Base-by-base conservation (phyloP, 1,140 invertebrate species). In the Papilio glaucus region DNA sequence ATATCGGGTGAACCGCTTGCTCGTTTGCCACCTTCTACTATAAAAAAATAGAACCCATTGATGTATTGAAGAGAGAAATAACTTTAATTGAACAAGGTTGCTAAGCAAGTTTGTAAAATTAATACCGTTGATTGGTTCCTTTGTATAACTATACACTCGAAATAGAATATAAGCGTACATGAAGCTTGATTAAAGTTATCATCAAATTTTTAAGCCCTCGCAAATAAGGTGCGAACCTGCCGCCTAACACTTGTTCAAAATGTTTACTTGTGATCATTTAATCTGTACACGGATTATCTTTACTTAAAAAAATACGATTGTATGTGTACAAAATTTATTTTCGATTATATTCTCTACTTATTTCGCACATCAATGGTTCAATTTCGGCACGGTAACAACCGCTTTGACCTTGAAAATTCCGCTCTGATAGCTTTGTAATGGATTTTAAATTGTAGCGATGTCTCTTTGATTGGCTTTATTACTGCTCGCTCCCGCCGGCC, bases 361-460 rank as follows among this genome's bases (percentile, higher is more conserved):
- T 57, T 57, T 57, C 49, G 49, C 24, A 24, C 49, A 57, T 57
- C 49, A 57, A 57, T 12, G 49, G 21, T 57, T 57, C 49, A 57
- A 57, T 62, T 62, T 62, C 7, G 37, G 37, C 37, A 41, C 10
- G 15, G 37, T 38, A 65, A 63, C 61, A 63, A 63, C 33, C 15
- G 15, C 62, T 12, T 13, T 78, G 82, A 86, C 87, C 87, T 88
- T 85, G 78, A 74, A 71, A 74, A 75, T 72, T 76, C 69, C 18
- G 38, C 65, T 72, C 73, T 81, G 80, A 89, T 88, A 89, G 84
- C 80, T 78, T 72, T 72, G 69, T 87, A 88, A 88, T 87, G 84
- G 83, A 73, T 85, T 89, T 86, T 85, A 85, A 90, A 89, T 86
- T 89, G 84, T 83, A 76, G 71, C 72, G 38, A 77, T 76, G 76